Conservation (phyloP, 23 tunicate species). For the Aplidium turbinatum region DNA sequence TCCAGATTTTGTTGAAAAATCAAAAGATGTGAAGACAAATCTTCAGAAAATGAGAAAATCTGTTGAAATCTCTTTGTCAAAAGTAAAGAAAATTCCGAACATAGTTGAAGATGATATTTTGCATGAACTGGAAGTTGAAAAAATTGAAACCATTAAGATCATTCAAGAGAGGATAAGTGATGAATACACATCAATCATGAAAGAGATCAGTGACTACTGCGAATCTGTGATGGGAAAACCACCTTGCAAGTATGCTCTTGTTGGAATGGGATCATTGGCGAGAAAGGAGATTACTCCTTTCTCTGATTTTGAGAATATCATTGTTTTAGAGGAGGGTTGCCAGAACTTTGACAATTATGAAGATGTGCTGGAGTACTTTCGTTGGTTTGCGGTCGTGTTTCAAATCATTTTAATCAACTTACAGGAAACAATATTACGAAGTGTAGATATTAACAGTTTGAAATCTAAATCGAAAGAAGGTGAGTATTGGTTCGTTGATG, state of each 20-base stretch:
- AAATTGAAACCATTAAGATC: not conserved
- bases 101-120: too few relatives aligned
- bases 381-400: constrained; percentile 14
- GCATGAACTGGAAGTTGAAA: not conserved
- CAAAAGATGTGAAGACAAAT: not conserved
- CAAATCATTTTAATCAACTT: too few relatives aligned
- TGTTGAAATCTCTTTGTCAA: not conserved
- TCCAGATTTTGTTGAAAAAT: not conserved
- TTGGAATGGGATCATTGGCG: not conserved
- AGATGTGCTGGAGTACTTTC: not conserved
- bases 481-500: constrained; percentile 38
- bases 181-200: constrained; percentile 13
- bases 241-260: constrained; percentile 6
- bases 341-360: not conserved
- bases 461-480: constrained; percentile 4
- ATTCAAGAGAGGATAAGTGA: not conserved
- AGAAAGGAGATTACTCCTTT: not conserved
- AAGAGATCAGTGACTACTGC: not conserved
- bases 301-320: constrained; percentile 9
- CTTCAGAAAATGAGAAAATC: constrained; percentile 1
- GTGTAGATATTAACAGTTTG: not conserved
- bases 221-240: constrained; percentile 6
- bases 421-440: constrained; percentile 8
- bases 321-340: not conserved
- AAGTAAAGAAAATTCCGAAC: not conserved